A percentile compares a stretch with the other conserved stretches of the same genome.
Evolutionary conservation across 2,113 vertebrate species (phyloP).

Genomic region (Aix galericulata): DNA sequence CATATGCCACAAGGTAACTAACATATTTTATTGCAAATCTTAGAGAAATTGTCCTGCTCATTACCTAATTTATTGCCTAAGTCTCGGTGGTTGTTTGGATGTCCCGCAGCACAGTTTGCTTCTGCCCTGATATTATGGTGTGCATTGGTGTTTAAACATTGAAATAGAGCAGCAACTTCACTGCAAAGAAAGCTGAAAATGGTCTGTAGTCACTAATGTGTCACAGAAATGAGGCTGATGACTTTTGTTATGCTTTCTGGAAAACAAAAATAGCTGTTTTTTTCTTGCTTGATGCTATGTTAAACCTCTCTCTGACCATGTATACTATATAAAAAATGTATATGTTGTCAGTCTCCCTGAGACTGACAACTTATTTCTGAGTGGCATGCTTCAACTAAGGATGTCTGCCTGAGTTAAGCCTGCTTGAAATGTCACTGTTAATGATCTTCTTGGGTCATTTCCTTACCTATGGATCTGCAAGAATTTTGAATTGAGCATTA

Average conservation of each 20-base stretch:
- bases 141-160: not conserved
- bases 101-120: not conserved
- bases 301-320: not conserved
- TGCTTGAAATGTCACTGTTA: not conserved
- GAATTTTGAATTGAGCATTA: not conserved
- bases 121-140: not conserved
- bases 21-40: not conserved
- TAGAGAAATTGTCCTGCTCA: not conserved
- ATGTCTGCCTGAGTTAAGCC: not conserved
- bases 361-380: not conserved
- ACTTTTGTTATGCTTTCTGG: not conserved
- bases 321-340: no score
- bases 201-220: rapidly evolving
- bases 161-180: not conserved
- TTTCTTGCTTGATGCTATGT: not conserved
- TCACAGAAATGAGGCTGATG: not conserved
- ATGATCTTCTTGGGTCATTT: not conserved
- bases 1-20: slow-evolving; percentile 89
- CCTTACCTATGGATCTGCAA: not conserved
- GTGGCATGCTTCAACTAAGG: not conserved
- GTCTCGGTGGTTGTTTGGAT: not conserved
- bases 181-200: not conserved
- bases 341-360: no score
- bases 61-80: rapidly evolving
- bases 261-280: not conserved